Base-by-base conservation (phyloP, 2,797 vertebrate species). In the Erethizon dorsatum region DNA sequence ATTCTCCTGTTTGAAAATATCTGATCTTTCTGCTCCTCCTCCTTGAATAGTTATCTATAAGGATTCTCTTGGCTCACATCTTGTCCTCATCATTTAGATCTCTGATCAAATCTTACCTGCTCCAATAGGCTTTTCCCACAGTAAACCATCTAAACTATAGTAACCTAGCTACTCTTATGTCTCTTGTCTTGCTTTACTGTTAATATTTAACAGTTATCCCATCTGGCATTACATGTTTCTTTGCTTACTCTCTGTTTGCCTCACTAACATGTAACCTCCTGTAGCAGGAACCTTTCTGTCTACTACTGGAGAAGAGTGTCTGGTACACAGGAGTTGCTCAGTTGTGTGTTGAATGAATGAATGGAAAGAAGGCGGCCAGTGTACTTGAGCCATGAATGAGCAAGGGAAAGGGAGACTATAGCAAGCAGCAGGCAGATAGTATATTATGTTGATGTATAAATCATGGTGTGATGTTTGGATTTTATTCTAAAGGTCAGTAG, bases 401-500 rank as follows among this genome's bases (percentile, higher is more conserved):
- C 28, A 5, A 50, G 52, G 33, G 17, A 14, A 33, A 47, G 63
- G 78, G 11, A 9, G 50, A 37, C 61, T 22, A 54, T 0, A 87
- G 83, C 2, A 84, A 24, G 69, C 52, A 77, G 20, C 22, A 86
- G 47, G 71, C 63, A n/a, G 56, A 91, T 47, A 6, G 10, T 12
- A 75, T 3, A 52, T 59, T 63, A 65, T 54, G 10, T 18, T 77
- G 33, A 54, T 88, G 54, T 89, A 17, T 91, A 89, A 96, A 91
- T 93, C 26, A 91, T 41, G 14, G 57, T 80, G 13, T n/a, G 1
- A 37, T 84, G 56, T 77, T 83, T 92, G 41, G 20, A 85, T 94
- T 94, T 93, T 80, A 86, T 96, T 93, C 24, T 78, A 82, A 93
- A 90, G 22, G 56, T 93, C 85, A 96, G 28, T 41, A 50, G 57